These are phyloP conservation scores for Pontoporia blainvillei DNA, from an alignment of 2,113 vertebrate genomes.

Conservation along the genomic window DNA sequence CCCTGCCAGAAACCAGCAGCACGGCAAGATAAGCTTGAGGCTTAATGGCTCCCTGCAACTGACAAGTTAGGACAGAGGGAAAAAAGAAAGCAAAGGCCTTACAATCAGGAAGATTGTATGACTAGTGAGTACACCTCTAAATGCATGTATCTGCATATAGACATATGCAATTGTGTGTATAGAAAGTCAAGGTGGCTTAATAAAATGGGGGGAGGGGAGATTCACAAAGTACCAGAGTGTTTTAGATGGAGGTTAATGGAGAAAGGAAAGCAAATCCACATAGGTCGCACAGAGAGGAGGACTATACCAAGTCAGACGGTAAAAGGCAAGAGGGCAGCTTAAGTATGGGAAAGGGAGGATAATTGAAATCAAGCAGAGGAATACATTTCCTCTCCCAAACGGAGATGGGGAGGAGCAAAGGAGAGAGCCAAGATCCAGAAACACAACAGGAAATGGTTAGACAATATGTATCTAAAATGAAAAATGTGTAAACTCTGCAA, in stretches of 20 bases:
- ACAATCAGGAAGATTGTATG: neutral
- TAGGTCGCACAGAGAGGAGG: neutral
- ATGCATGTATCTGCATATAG: neutral
- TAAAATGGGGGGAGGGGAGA: neutral
- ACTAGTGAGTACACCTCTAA: neutral
- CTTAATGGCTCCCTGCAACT: neutral
- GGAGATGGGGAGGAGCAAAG: neutral
- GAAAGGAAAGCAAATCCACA: neutral
- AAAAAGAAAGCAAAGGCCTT: neutral
- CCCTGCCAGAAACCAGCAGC: constrained; percentile 13
- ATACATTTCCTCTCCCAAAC: neutral
- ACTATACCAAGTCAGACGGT: neutral
- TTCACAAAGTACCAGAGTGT: neutral
- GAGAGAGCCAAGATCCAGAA: neutral
- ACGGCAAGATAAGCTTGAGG: neutral
- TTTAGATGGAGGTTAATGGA: neutral
- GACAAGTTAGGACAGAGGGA: neutral
- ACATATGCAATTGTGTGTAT: neutral
- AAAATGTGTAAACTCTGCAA: neutral
- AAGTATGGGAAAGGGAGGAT: neutral
- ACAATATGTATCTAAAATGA: neutral
- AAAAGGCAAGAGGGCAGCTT: neutral
- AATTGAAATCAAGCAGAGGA: neutral
- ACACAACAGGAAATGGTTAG: neutral
- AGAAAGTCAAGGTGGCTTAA: neutral